phyloP scores from a whole-genome alignment of 2,888 invertebrate genomes.

The Rhimphoctona megacephalus region DNA sequence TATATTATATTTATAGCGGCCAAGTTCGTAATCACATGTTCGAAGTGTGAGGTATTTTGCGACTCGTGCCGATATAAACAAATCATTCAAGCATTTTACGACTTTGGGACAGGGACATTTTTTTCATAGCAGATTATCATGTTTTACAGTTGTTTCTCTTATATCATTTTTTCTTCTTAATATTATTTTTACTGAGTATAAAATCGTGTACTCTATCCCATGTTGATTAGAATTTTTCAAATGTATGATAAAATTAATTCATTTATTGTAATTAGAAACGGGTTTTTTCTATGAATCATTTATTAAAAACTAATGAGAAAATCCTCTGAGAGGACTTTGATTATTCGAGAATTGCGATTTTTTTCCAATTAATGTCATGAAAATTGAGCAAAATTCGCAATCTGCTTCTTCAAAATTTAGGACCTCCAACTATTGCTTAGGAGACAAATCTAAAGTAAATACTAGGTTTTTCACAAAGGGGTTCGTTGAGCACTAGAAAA shows the following conservation, averaged over 20 bases:
- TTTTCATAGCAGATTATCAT: not conserved
- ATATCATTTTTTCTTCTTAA: not conserved
- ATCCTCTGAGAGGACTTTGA: no score
- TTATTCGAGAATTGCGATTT: no score
- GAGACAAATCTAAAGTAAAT: not conserved
- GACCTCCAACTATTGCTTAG: not conserved
- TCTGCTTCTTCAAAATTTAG: not conserved
- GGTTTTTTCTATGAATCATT: no score
- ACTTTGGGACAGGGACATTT: not conserved
- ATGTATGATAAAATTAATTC: no score
- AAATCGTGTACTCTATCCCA: no score
- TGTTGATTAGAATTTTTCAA: no score
- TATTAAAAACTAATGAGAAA: no score
- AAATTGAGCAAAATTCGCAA: not conserved
- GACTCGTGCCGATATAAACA: constrained; percentile 40
- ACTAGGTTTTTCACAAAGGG: not conserved
- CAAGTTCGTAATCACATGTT: constrained; percentile 10
- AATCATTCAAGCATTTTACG: constrained; percentile 13
- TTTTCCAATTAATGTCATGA: no score
- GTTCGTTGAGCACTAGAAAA: not conserved
- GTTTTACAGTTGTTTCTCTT: not conserved
- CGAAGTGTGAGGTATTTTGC: constrained; percentile 18
- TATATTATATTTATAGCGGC: constrained; percentile 30
- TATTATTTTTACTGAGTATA: not conserved
- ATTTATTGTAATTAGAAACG: no score